These are phyloP conservation scores for Holocentrus rufus DNA, from an alignment of 2,797 vertebrate genomes.

Conservation along the genomic window DNA sequence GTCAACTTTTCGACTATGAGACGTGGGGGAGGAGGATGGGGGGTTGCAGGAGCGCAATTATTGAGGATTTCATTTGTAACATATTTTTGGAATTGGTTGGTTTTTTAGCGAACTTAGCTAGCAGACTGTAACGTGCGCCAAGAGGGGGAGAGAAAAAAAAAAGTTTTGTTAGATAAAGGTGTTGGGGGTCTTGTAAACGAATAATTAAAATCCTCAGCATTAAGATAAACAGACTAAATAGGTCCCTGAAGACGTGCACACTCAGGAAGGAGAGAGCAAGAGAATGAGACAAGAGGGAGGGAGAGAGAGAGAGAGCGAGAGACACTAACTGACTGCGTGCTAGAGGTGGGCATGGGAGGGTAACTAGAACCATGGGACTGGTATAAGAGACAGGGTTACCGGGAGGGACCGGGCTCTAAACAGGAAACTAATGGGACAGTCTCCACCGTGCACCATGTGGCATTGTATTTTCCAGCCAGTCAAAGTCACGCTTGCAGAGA, in stretches of 20 bases:
- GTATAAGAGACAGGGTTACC: conserved; percentile 61
- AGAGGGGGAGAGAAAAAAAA: conserved; percentile 19
- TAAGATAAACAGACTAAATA: conserved; percentile 75
- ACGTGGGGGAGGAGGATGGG: conserved; percentile 36
- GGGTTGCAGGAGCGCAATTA: conserved; percentile 46
- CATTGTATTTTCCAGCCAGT: conserved; percentile 86
- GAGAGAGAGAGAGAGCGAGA: conserved; percentile 3
- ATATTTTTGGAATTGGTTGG: conserved; percentile 42
- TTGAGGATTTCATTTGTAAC: conserved; percentile 56
- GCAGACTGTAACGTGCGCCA: conserved; percentile 41
- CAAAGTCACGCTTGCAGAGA: conserved; percentile 82
- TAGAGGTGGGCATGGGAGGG: conserved; percentile 62
- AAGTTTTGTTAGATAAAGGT: conserved; percentile 57
- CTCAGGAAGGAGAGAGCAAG: conserved; percentile 43
- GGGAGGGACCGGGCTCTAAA: conserved; percentile 67
- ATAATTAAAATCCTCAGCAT: conserved; percentile 73
- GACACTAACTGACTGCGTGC: conserved; percentile 20
- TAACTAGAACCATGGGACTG: conserved; percentile 73
- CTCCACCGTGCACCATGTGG: conserved; percentile 78
- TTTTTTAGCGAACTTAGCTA: conserved; percentile 61
- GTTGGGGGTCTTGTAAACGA: conserved; percentile 73
- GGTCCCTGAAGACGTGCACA: conserved; percentile 64
- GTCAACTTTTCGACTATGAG: conserved; percentile 75
- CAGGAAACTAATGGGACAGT: conserved; percentile 76
- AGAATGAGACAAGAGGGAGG: conserved; percentile 45